Percentiles rank a stretch among this genome's conserved stretches.
These are phyloP conservation scores for Ameiurus melas DNA, from an alignment of 2,113 vertebrate genomes.

Conservation along the genomic window DNA sequence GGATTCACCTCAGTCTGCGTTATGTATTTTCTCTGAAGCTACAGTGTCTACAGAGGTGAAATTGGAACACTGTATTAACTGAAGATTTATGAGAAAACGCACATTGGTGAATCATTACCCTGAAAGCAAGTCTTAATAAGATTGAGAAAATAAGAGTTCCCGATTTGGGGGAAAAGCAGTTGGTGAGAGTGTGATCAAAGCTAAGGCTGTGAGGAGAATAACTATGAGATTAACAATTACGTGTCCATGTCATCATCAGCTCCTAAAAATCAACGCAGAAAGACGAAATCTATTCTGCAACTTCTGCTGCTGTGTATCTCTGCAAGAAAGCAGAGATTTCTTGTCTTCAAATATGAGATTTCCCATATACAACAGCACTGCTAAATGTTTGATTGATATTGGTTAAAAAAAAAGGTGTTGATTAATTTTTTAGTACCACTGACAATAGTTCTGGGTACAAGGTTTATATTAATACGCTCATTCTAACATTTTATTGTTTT, in stretches of 20 bases:
- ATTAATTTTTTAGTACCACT: neutral
- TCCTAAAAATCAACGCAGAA: neutral
- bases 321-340: neutral
- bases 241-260: slow-evolving; percentile 26
- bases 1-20: neutral
- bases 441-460: neutral
- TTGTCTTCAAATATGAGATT: neutral
- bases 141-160: slow-evolving; percentile 20
- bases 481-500: neutral
- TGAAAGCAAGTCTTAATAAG: slow-evolving; percentile 44
- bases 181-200: slow-evolving; percentile 38
- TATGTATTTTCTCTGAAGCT: neutral
- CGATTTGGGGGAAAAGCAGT: slow-evolving; percentile 1
- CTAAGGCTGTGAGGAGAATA: slow-evolving; percentile 28
- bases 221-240: slow-evolving; percentile 26
- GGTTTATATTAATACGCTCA: neutral
- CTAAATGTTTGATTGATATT: neutral
- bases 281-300: neutral
- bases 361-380: neutral
- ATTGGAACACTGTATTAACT: neutral
- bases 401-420: neutral
- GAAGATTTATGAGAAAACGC: neutral
- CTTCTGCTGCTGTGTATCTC: neutral
- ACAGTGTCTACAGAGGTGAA: neutral
- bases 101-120: slow-evolving; percentile 10